Conservation (phyloP, 2,888 invertebrate genomes). For the Agriotes lineatus region DNA sequence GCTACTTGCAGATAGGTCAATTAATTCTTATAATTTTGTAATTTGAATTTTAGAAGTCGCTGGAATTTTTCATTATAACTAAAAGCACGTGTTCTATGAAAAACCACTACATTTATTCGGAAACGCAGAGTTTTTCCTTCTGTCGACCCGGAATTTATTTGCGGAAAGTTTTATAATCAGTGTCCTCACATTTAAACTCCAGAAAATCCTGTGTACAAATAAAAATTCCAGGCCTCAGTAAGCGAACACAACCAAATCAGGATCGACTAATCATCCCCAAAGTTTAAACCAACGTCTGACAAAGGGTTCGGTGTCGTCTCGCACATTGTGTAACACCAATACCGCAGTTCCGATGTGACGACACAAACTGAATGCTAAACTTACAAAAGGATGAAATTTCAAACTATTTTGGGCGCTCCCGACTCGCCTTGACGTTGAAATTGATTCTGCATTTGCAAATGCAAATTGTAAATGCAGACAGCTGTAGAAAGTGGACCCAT, state of each 20-base stretch:
- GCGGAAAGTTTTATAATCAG: slow-evolving; percentile 19
- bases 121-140: background rate
- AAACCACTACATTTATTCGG: too few species aligned
- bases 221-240: slow-evolving; percentile 25
- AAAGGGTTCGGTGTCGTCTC: slow-evolving; percentile 32
- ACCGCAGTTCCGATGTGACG: slow-evolving; percentile 34
- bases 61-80: too few species aligned
- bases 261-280: slow-evolving; percentile 35
- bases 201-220: slow-evolving; percentile 20
- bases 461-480: slow-evolving; percentile 14
- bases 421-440: slow-evolving; percentile 17
- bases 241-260: slow-evolving; percentile 32
- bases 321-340: slow-evolving; percentile 32
- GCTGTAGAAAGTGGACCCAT: background rate
- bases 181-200: slow-evolving; percentile 18
- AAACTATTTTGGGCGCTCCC: slow-evolving; percentile 12
- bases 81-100: too few species aligned
- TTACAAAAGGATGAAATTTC: slow-evolving; percentile 34
- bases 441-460: slow-evolving; percentile 23
- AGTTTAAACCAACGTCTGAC: slow-evolving; percentile 35
- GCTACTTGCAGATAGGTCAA: too few species aligned
- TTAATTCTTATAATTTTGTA: too few species aligned
- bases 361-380: slow-evolving; percentile 39
- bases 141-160: background rate
- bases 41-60: too few species aligned